phyloP scores from a whole-genome alignment of 1,140 invertebrate species.

The Micrasema minimum region DNA sequence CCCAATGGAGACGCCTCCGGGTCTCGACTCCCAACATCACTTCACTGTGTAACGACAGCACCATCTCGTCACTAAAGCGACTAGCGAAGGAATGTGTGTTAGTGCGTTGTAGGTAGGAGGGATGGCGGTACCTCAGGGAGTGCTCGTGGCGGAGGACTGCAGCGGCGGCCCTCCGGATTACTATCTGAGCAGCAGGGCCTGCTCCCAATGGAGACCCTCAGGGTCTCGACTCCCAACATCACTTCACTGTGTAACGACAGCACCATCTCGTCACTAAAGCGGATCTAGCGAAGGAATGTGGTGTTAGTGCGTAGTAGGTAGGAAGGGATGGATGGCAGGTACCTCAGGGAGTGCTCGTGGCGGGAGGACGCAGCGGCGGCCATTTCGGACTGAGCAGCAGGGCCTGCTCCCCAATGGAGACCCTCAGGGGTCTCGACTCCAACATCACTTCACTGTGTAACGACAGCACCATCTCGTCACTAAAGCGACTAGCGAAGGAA shows the following conservation, averaged over 20 bases:
- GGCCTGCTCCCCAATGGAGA: conserved; percentile 29
- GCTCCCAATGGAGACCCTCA: conserved; percentile 17
- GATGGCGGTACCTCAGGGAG: conserved; percentile 36
- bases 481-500: too few species aligned
- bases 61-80: too few species aligned
- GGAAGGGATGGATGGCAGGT: too few species aligned
- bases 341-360: conserved; percentile 38
- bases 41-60: too few species aligned
- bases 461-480: conserved; percentile 39
- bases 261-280: conserved; percentile 25
- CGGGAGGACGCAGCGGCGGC: conserved; percentile 26
- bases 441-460: conserved; percentile 42
- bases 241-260: conserved; percentile 42
- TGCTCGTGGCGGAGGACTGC: conserved; percentile 34
- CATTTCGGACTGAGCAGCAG: conserved; percentile 4
- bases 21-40: too few species aligned
- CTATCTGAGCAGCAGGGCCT: conserved; percentile 22
- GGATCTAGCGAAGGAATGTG: too few species aligned
- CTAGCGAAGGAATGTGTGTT: conserved; percentile 42
- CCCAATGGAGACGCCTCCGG: too few species aligned
- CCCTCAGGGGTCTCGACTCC: conserved; percentile 15
- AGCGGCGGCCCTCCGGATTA: conserved; percentile 34
- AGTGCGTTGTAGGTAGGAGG: too few species aligned
- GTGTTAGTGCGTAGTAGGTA: too few species aligned
- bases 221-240: conserved; percentile 22